Evolutionary conservation across 2,113 vertebrate species (phyloP), one percentile per base, ranked within the genome.

Genomic region (Embiotoca jacksoni): DNA sequence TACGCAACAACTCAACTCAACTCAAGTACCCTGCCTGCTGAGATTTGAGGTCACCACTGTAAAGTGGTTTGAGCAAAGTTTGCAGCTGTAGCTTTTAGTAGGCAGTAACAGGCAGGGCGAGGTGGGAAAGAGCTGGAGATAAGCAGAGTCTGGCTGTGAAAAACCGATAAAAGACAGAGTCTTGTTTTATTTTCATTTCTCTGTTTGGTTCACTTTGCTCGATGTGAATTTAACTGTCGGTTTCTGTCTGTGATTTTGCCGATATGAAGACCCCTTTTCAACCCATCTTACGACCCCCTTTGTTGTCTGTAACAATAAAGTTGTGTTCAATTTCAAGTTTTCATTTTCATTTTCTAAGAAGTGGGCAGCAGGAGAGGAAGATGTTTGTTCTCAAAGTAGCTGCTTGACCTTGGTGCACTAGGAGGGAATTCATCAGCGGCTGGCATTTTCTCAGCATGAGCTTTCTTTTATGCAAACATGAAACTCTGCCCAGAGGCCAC

Each of bases 1-100:
- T 83, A 92, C 72, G 61, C 90, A 88, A 82, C 87, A 86, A 76
- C 80, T 87, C 73, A 79, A 69, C 63, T 86, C 52, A 69, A 69
- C 63, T 86, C 52, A 69, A 82, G 79, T 62, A 63, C 49, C 4
- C 60, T 55, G 65, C 83, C 80, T 82, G 84, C 74, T 71, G 84
- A 89, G 85, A 84, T 89, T 73, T 80, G 69, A 84, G 82, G 88
- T 88, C 83, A 72, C 35, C 53, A 39, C 65, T 58, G 57, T 84
- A 81, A 84, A 91, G 86, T 82, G 75, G 71, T 84, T 85, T 61
- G 87, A 84, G 81, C 74, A 84, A 88, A 88, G 85, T 88, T 79
- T 88, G 81, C 68, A 81, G 82, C 75, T 64, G 76, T 73, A 73
- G 76, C 85, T 88, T 86, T 86, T 63, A 84, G 82, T 71, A 54